These are phyloP conservation scores for Pseudochromis fuscus DNA, from an alignment of 2,797 vertebrate species.

Conservation along the genomic window DNA sequence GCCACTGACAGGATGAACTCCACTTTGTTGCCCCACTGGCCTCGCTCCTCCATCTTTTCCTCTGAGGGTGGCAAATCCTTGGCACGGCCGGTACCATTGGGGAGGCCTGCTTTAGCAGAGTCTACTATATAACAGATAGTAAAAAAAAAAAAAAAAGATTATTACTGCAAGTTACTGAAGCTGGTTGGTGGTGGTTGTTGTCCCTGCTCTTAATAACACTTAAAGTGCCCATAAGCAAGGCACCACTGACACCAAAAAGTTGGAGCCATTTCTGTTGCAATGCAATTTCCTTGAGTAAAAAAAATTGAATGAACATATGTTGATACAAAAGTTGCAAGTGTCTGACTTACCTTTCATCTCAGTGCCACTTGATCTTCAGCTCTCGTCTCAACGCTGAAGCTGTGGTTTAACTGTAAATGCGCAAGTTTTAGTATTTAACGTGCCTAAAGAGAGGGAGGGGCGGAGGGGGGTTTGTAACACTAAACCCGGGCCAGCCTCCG, in stretches of 20 bases:
- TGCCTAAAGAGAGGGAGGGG: conserved; percentile 53
- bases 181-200: not conserved
- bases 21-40: conserved; percentile 94
- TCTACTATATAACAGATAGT: conserved; percentile 56
- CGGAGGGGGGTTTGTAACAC: conserved; percentile 69
- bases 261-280: not conserved
- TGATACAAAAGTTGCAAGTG: not conserved
- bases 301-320: too few species aligned
- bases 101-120: conserved; percentile 47
- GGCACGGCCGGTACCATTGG: conserved; percentile 55
- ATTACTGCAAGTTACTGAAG: not conserved
- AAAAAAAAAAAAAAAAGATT: not conserved
- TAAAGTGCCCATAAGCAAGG: too few species aligned
- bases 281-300: not conserved
- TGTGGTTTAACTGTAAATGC: conserved; percentile 46
- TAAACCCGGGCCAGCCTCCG: conserved; percentile 74
- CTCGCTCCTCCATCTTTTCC: conserved; percentile 89
- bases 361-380: conserved; percentile 8
- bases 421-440: conserved; percentile 80
- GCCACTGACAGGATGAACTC: conserved; percentile 93
- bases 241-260: not conserved
- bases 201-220: not conserved
- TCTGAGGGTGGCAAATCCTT: conserved; percentile 59
- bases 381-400: not conserved
- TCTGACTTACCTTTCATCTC: conserved; percentile 76